A percentile compares a stretch with the other conserved stretches of the same genome.
These are phyloP conservation scores for Rhagonycha fulva DNA, from an alignment of 2,888 invertebrate genomes.

Conservation along the genomic window DNA sequence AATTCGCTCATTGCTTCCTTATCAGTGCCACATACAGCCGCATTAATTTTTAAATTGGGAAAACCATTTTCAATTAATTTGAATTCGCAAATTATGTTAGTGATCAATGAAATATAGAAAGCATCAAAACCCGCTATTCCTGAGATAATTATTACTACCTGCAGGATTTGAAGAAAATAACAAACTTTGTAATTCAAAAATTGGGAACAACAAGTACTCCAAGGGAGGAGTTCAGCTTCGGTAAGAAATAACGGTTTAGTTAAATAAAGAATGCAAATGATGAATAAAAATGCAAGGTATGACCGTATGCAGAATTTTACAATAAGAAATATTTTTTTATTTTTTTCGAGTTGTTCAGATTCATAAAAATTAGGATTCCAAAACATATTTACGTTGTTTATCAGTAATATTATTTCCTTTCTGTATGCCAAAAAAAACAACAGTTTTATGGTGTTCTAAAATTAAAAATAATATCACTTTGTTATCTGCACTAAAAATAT, in stretches of 20 bases:
- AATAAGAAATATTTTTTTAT: neutral
- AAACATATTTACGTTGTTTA: neutral
- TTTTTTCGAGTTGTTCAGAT: neutral
- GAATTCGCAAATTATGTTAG: neutral
- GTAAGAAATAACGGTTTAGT: neutral
- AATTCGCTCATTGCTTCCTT: neutral
- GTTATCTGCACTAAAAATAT: no score
- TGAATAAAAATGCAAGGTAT: neutral
- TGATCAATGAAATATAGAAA: neutral
- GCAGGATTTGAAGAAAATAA: neutral
- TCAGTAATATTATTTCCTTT: neutral
- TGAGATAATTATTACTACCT: neutral
- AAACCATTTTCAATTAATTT: neutral
- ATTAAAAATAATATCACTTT: no score
- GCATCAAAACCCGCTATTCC: neutral
- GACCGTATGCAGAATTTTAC: neutral
- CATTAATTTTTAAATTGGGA: neutral
- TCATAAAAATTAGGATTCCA: neutral
- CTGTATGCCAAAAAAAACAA: no score
- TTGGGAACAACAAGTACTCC: neutral
- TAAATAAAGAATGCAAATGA: neutral
- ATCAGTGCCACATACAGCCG: neutral
- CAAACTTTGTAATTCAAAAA: neutral
- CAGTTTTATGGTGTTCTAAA: no score
- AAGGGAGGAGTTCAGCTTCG: neutral